phyloP scores from a whole-genome alignment of 2,797 vertebrate species.

The Propithecus perrieri region DNA sequence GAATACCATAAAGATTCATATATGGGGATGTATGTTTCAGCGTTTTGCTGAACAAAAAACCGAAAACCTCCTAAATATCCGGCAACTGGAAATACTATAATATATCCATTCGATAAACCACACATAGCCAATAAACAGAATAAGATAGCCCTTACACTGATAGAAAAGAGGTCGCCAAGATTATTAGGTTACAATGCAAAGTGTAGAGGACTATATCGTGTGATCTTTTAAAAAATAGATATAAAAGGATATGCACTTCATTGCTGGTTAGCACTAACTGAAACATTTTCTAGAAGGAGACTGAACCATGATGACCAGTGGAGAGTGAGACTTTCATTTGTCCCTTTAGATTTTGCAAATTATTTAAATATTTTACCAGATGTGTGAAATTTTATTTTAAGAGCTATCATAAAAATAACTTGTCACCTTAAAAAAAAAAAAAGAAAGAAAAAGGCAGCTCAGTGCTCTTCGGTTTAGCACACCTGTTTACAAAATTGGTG shows the following conservation, averaged over 20 bases:
- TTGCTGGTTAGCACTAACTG: neutral
- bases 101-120: neutral
- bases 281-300: neutral
- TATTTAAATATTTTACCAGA: neutral
- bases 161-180: neutral
- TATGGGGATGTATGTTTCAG: too few species aligned
- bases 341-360: neutral
- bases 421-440: neutral
- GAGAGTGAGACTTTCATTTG: neutral
- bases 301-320: neutral
- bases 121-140: neutral
- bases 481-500: neutral
- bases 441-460: neutral
- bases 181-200: neutral
- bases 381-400: slow-evolving; percentile 13
- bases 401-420: slow-evolving; percentile 32
- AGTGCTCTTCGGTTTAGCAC: neutral
- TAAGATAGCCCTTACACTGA: neutral
- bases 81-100: neutral
- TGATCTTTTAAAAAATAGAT: neutral
- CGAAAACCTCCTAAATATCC: neutral
- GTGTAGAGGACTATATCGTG: neutral
- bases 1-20: neutral
- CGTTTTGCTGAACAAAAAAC: neutral
- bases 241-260: neutral